These are phyloP conservation scores for Malthinus flaveolus DNA, from an alignment of 2,888 invertebrate genomes.

Conservation along the genomic window DNA sequence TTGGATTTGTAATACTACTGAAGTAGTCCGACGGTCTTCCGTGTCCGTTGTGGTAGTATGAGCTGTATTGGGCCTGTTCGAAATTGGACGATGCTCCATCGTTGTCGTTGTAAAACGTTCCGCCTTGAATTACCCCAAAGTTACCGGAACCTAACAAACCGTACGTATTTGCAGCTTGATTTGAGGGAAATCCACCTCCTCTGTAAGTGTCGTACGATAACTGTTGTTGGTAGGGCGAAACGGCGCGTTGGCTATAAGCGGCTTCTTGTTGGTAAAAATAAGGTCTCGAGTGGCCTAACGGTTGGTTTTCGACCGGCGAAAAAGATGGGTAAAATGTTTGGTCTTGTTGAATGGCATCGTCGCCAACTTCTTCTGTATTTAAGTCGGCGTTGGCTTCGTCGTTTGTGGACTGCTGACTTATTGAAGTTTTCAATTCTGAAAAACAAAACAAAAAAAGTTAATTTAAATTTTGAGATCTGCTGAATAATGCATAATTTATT, in stretches of 20 bases:
- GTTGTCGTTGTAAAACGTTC: slow-evolving; percentile 79
- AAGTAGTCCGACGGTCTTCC: slow-evolving; percentile 67
- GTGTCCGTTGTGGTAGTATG: slow-evolving; percentile 71
- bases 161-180: slow-evolving; percentile 49
- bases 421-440: background rate
- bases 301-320: slow-evolving; percentile 56
- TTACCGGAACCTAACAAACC: slow-evolving; percentile 80
- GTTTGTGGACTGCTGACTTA: slow-evolving; percentile 1
- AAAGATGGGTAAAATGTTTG: slow-evolving; percentile 82
- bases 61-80: slow-evolving; percentile 58
- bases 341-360: slow-evolving; percentile 41
- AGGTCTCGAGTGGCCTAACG: slow-evolving; percentile 64
- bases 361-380: slow-evolving; percentile 50
- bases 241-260: slow-evolving; percentile 63
- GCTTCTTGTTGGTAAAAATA: slow-evolving; percentile 64
- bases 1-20: slow-evolving; percentile 65
- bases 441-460: background rate
- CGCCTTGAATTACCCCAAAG: slow-evolving; percentile 84
- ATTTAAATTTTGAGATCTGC: background rate
- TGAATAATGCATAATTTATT: background rate
- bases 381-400: background rate
- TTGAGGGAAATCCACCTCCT: slow-evolving; percentile 30
- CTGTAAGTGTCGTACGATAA: slow-evolving; percentile 44
- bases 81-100: slow-evolving; percentile 65
- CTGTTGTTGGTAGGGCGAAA: slow-evolving; percentile 44